Evolutionary conservation across 2,888 invertebrate species (phyloP).

Genomic region (Lochmaea capreae): DNA sequence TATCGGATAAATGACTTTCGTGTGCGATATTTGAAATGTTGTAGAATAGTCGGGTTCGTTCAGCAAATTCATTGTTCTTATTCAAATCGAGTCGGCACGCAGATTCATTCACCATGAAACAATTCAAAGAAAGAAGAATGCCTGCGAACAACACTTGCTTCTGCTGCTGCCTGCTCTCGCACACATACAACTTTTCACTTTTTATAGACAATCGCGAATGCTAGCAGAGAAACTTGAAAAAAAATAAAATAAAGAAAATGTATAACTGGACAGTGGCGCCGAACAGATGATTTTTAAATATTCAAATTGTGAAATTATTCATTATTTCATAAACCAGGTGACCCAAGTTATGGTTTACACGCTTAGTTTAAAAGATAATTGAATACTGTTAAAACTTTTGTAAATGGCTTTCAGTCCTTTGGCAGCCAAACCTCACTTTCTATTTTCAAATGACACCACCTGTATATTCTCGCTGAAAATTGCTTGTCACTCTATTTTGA

Average conservation of each 20-base stretch:
- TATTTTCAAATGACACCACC: too few relatives aligned
- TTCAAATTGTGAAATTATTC: not conserved
- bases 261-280: not conserved
- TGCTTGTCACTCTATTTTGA: too few relatives aligned
- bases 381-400: too few relatives aligned
- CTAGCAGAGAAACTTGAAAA: constrained; percentile 10
- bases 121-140: constrained; percentile 49
- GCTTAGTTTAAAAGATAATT: too few relatives aligned
- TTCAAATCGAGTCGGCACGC: constrained; percentile 56
- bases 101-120: constrained; percentile 43
- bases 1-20: constrained; percentile 51
- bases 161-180: constrained; percentile 18
- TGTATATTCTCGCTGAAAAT: too few relatives aligned
- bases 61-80: constrained; percentile 58
- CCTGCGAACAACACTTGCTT: constrained; percentile 23
- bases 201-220: constrained; percentile 20
- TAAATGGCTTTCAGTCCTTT: too few relatives aligned
- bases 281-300: not conserved
- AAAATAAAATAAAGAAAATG: constrained; percentile 14
- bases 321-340: too few relatives aligned
- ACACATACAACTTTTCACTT: constrained; percentile 22
- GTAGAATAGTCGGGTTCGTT: constrained; percentile 50
- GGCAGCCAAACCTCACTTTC: too few relatives aligned
- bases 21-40: constrained; percentile 52
- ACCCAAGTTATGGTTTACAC: too few relatives aligned